These are phyloP conservation scores for Bibio marci DNA, from an alignment of 2,888 invertebrate species.

Conservation along the genomic window DNA sequence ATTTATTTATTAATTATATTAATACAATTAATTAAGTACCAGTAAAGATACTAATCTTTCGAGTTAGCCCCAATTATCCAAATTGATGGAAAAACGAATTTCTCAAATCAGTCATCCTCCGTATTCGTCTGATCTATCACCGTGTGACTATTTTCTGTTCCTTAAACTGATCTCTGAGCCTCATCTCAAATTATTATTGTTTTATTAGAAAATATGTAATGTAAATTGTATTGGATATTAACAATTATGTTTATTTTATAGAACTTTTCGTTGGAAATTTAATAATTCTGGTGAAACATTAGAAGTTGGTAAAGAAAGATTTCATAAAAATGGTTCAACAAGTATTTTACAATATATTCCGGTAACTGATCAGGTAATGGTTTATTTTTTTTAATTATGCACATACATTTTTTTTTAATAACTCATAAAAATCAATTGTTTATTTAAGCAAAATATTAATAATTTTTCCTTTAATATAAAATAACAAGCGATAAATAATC, in stretches of 20 bases:
- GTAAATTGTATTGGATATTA: not conserved
- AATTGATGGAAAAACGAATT: too few relatives aligned
- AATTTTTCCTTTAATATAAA: too few relatives aligned
- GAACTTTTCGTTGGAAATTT: conserved; percentile 85
- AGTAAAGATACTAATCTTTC: too few relatives aligned
- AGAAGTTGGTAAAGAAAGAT: conserved; percentile 62
- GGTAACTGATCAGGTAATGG: conserved; percentile 34
- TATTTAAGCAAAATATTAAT: not conserved
- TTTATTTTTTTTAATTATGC: not conserved
- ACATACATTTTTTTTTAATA: conserved; percentile 1
- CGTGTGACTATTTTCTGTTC: too few relatives aligned
- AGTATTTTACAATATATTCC: conserved; percentile 49
- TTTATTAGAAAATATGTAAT: not conserved
- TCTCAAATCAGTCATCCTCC: too few relatives aligned
- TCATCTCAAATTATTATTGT: too few relatives aligned
- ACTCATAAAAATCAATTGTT: not conserved
- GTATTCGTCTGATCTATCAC: too few relatives aligned
- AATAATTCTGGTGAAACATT: conserved; percentile 83
- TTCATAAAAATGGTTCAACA: conserved; percentile 60
- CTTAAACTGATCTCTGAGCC: too few relatives aligned
- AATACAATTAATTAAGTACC: too few relatives aligned
- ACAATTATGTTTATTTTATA: conserved; percentile 15
- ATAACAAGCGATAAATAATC: too few relatives aligned
- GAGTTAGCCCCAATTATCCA: too few relatives aligned
- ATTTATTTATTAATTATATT: too few relatives aligned